A percentile compares a stretch with the other conserved stretches of the same genome.
phyloP scores from a whole-genome alignment of 2,113 vertebrate species.

The Pelodiscus sinensis region DNA sequence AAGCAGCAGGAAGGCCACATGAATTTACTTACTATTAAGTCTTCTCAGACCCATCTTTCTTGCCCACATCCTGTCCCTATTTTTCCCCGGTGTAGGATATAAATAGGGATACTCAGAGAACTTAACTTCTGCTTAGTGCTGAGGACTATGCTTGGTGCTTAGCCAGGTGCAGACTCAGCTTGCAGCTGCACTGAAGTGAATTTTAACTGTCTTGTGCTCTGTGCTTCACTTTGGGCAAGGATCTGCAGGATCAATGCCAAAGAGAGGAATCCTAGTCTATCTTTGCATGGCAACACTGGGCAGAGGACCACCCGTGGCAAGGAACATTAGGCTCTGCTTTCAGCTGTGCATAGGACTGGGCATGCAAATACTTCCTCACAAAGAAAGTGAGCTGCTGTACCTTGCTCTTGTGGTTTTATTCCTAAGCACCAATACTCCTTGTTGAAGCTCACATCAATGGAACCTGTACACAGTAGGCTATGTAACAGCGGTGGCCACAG shows the following conservation, averaged over 20 bases:
- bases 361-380: neutral
- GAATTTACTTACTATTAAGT: neutral
- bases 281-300: neutral
- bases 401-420: neutral
- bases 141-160: neutral
- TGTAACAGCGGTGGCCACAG: fast-evolving
- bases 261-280: neutral
- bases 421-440: neutral
- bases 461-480: fast-evolving
- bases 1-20: neutral
- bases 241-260: neutral
- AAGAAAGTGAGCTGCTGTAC: neutral
- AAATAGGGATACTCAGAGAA: neutral
- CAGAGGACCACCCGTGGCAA: neutral
- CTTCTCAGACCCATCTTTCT: neutral
- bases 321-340: neutral
- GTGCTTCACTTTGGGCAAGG: neutral
- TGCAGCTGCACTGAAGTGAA: neutral
- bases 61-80: neutral
- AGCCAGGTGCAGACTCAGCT: neutral
- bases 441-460: neutral
- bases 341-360: neutral
- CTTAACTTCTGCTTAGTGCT: neutral
- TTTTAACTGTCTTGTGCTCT: neutral
- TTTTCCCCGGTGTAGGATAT: neutral